Evolutionary conservation across 2,113 vertebrate genomes (phyloP).

Genomic region (Corvus cornix): DNA sequence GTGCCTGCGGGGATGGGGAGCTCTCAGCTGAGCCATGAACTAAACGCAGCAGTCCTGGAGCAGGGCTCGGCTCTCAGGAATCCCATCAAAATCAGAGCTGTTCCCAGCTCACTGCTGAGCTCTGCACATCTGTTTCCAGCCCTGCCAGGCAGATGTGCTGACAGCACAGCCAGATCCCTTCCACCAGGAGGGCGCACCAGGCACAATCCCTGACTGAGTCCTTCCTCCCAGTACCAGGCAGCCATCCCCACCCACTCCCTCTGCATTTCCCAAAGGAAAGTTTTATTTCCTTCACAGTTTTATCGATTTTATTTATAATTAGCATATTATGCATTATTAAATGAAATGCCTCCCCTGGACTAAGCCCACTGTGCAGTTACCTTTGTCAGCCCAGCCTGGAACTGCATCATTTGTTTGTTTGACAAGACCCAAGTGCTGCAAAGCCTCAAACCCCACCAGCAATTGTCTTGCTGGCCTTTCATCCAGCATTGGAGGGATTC

Average conservation of each 20-base stretch:
- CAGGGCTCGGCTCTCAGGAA: neutral
- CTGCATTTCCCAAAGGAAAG: neutral
- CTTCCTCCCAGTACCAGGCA: neutral
- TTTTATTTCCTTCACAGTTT: neutral
- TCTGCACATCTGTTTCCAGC: neutral
- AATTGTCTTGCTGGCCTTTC: neutral
- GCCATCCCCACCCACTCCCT: neutral
- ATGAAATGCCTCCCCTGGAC: neutral
- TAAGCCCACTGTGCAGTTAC: neutral
- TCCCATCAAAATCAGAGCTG: rapidly evolving
- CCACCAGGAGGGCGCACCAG: neutral
- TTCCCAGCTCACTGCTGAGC: neutral
- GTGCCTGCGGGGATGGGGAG: neutral
- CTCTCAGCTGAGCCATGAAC: neutral
- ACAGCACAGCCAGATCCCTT: neutral
- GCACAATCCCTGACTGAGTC: neutral
- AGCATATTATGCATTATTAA: neutral
- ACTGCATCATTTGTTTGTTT: neutral
- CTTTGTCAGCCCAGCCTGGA: neutral
- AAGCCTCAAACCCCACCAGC: neutral
- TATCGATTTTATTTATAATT: neutral
- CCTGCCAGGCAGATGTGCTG: neutral
- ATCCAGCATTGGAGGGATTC: neutral
- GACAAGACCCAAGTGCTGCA: neutral
- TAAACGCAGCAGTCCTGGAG: neutral